phyloP scores from a whole-genome alignment of 2,113 vertebrate genomes.

The Takifugu flavidus region DNA sequence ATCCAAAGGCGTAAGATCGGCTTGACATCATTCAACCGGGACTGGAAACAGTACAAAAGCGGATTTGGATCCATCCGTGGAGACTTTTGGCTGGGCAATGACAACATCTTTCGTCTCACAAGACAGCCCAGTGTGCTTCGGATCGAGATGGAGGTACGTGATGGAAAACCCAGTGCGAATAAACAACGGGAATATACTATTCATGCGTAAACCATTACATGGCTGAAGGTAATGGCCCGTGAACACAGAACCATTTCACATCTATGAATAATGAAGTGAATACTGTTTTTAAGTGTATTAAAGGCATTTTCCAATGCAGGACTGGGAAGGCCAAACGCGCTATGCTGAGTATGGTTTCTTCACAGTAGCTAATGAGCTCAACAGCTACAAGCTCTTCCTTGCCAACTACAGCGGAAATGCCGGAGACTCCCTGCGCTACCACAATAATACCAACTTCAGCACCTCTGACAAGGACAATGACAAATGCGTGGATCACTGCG shows the following conservation, averaged over 20 bases:
- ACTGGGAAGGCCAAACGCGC: constrained; percentile 86
- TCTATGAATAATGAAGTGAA: neutral
- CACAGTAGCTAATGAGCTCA: constrained; percentile 82
- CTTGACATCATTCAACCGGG: constrained; percentile 85
- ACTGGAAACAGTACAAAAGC: constrained; percentile 92
- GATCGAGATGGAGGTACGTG: constrained; percentile 88
- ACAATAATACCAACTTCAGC: constrained; percentile 99
- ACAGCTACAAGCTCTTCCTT: constrained; percentile 90
- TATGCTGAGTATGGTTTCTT: constrained; percentile 88
- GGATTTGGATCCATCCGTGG: constrained; percentile 92
- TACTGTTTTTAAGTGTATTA: constrained; percentile 11
- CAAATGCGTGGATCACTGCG: constrained; percentile 94
- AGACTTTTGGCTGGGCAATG: constrained; percentile 98
- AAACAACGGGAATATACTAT: constrained; percentile 5
- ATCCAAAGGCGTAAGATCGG: constrained; percentile 94
- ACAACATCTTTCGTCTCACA: constrained; percentile 89
- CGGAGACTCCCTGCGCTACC: constrained; percentile 87
- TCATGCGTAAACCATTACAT: constrained; percentile 13
- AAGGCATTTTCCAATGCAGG: constrained; percentile 70
- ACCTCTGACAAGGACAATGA: constrained; percentile 96
- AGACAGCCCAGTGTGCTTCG: constrained; percentile 85
- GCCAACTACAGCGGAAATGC: constrained; percentile 87
- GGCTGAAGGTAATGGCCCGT: constrained; percentile 9
- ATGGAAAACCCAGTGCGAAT: constrained; percentile 11
- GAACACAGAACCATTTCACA: constrained; percentile 4